Conservation (phyloP, 2,113 vertebrate species). For the Elgaria multicarinata region DNA sequence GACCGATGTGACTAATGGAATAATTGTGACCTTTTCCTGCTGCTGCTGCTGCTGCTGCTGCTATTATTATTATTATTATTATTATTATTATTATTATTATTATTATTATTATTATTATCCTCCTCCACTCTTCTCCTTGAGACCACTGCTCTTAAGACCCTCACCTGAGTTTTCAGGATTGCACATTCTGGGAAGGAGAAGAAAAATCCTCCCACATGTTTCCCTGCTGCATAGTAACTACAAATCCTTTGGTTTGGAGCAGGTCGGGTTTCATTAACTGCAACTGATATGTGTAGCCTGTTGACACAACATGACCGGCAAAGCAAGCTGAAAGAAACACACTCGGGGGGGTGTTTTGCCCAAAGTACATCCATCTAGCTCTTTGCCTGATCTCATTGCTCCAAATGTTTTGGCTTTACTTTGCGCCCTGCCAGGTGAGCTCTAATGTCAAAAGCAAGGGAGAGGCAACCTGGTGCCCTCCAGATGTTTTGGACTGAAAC, state of each 20-base stretch:
- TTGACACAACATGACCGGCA: neutral
- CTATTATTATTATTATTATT: too few relatives aligned
- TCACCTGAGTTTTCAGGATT: neutral
- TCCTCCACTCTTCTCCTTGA: neutral
- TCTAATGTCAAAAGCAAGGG: neutral
- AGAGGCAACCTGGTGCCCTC: too few relatives aligned
- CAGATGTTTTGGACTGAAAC: too few relatives aligned
- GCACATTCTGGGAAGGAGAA: neutral
- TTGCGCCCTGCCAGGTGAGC: neutral
- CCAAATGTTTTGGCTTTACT: neutral
- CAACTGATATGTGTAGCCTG: neutral
- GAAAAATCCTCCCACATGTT: neutral
- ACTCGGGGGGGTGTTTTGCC: neutral
- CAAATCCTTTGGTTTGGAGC: neutral
- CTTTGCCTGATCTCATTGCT: neutral
- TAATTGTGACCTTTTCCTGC: too few relatives aligned
- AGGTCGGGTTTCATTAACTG: neutral
- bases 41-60: too few relatives aligned
- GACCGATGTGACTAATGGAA: too few relatives aligned
- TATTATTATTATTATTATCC: too few relatives aligned
- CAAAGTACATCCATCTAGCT: neutral
- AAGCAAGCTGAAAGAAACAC: neutral
- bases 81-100: neutral
- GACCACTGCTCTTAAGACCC: neutral
- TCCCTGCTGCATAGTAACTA: neutral